Conservation (phyloP, 2,888 invertebrate species). For the Conistra vaccinii region DNA sequence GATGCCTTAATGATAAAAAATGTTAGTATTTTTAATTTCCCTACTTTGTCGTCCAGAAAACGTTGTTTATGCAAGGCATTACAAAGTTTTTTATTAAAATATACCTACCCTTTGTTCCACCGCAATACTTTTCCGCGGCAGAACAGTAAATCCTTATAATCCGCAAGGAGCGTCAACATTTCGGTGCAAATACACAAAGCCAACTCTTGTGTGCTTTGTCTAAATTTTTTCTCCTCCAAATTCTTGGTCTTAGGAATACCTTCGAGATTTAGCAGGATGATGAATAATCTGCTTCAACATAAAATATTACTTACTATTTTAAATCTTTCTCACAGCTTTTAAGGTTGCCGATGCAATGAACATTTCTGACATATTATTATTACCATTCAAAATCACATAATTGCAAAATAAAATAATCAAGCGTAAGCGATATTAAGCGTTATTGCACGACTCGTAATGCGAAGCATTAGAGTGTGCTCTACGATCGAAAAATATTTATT, state of each 20-base stretch:
- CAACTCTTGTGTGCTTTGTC: slow-evolving; percentile 67
- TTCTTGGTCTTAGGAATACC: slow-evolving; percentile 61
- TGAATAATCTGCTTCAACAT: slow-evolving; percentile 60
- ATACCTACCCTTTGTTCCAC: slow-evolving; percentile 53
- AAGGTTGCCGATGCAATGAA: not conserved
- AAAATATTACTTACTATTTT: slow-evolving; percentile 45
- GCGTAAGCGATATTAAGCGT: too few relatives aligned
- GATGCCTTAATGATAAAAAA: slow-evolving; percentile 1
- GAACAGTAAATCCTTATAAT: slow-evolving; percentile 76
- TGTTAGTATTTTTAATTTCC: not conserved
- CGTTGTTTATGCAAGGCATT: slow-evolving; percentile 29
- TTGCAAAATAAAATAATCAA: too few relatives aligned
- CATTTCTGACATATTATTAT: not conserved
- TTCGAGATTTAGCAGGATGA: slow-evolving; percentile 42
- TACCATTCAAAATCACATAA: not conserved
- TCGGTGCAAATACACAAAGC: slow-evolving; percentile 71
- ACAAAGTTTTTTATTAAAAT: slow-evolving; percentile 58
- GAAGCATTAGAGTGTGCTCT: too few relatives aligned
- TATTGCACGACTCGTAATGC: too few relatives aligned
- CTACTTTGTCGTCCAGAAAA: slow-evolving; percentile 24
- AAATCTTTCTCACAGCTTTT: not conserved
- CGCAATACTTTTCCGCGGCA: slow-evolving; percentile 66
- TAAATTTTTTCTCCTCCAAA: slow-evolving; percentile 63
- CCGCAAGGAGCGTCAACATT: slow-evolving; percentile 74
- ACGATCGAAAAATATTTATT: too few relatives aligned